Evolutionary conservation across 2,888 invertebrate genomes (phyloP), one percentile per base, ranked within the genome.

Genomic region (Alitta virens): DNA sequence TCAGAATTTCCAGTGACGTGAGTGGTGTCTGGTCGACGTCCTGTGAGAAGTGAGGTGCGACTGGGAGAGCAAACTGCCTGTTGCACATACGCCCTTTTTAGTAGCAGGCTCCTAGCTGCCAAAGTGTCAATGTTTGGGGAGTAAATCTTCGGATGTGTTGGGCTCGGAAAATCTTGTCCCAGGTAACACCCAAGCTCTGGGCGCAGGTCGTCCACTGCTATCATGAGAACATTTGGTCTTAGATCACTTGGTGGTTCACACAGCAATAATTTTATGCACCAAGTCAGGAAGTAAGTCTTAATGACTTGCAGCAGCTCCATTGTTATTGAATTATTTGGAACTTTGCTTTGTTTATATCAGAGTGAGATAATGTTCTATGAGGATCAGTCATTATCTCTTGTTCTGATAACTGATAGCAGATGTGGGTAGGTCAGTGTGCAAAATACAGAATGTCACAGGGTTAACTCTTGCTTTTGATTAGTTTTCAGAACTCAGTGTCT

Each of bases 101-200:
- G 61, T 9, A 73, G 57, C 24, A 73, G 61, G 58, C 70, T 68
- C 25, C 60, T 63, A 1, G 59, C 49, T 1, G 73, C 72, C n/a
- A 73, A 65, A 5, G 23, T 23, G 60, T 73, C 73, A n/a, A 73
- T 51, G 53, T 72, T 67, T 14, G 72, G 73, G 7, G 71, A 69
- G 58, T 69, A 63, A 65, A 72, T 72, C 38, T 40, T 51, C n/a
- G 68, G 66, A 18, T 65, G 66, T 2, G 71, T 65, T 0, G 64
- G 66, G 16, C 68, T 63, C 9, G 72, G 72, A 27, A 64, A 69
- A 58, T 66, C 60, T n/a, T 55, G 55, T 9, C 68, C 68, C n/a
- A 55, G 21, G 52, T 66, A 73, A 3, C 65, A 52, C 2, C 64
- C 66, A 2, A 73, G 56, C 60, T 72, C 59, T 9, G 72, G 71